Percentiles rank a stretch among this genome's conserved stretches.
Conservation (phyloP, 1,140 invertebrate species). For the Drosophila rhopaloa region DNA sequence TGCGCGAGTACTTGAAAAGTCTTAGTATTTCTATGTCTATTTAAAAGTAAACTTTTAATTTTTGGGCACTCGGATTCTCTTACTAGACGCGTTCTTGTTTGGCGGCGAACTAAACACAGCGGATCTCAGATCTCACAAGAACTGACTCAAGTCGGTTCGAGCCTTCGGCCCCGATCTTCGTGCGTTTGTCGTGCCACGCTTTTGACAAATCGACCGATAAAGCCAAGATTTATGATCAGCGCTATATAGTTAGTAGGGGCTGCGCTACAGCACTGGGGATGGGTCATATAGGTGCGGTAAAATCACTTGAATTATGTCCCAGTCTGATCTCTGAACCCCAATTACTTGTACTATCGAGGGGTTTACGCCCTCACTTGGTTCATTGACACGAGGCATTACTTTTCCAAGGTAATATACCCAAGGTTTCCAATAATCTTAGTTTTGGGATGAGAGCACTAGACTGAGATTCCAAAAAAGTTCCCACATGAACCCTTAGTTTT, state of each 20-base stretch:
- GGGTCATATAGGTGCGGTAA: slow-evolving; percentile 30
- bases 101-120: slow-evolving; percentile 52
- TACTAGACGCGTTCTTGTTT: slow-evolving; percentile 27
- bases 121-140: slow-evolving; percentile 17
- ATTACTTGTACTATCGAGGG: slow-evolving; percentile 9
- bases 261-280: slow-evolving; percentile 23
- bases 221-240: slow-evolving; percentile 67
- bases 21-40: slow-evolving; percentile 38
- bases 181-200: slow-evolving; percentile 66
- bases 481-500: slow-evolving; percentile 17
- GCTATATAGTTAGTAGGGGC: slow-evolving; percentile 19
- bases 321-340: slow-evolving; percentile 16
- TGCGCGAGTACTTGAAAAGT: slow-evolving; percentile 39
- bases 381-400: slow-evolving; percentile 5
- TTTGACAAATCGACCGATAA: slow-evolving; percentile 81
- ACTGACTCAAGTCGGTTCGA: slow-evolving; percentile 31
- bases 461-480: slow-evolving; percentile 1
- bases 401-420: slow-evolving; percentile 22
- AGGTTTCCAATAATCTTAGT: slow-evolving; percentile 14
- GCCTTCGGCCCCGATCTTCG: slow-evolving; percentile 32
- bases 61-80: slow-evolving; percentile 20
- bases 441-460: not conserved
- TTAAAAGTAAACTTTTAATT: not conserved
- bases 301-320: slow-evolving; percentile 11
- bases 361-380: slow-evolving; percentile 22